A percentile compares a stretch with the other conserved stretches of the same genome.
Conservation (phyloP, 1,140 invertebrate species). For the Frieseomelitta varia region DNA sequence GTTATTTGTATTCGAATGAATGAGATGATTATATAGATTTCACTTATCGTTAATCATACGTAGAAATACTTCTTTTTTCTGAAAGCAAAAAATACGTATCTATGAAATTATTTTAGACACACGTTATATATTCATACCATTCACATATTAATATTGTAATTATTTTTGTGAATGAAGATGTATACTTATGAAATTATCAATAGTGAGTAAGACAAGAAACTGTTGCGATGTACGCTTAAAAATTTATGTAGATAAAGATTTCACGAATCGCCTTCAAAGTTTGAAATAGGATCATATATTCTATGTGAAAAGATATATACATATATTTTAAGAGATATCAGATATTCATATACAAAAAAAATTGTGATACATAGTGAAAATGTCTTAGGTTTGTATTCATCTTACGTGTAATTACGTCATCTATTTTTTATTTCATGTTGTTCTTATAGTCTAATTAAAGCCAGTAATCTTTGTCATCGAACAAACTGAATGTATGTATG, state of each 20-base stretch:
- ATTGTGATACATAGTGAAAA: constrained; percentile 57
- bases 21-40: neutral
- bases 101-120: constrained; percentile 17
- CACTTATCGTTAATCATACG: neutral
- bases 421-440: neutral
- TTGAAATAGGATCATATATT: constrained; percentile 40
- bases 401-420: neutral
- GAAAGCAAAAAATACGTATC: neutral
- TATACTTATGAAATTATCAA: neutral
- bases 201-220: constrained; percentile 9
- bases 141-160: constrained; percentile 3
- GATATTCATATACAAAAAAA: constrained; percentile 50
- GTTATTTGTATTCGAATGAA: too few relatives aligned
- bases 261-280: constrained; percentile 57
- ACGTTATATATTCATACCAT: neutral
- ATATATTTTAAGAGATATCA: constrained; percentile 55
- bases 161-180: constrained; percentile 27
- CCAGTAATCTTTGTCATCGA: neutral
- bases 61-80: neutral
- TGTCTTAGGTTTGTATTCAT: neutral
- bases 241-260: constrained; percentile 50
- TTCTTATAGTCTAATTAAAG: neutral
- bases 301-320: neutral
- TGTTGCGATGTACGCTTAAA: constrained; percentile 56
- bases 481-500: neutral